Evolutionary conservation across 2,797 vertebrate genomes (phyloP).

Genomic region (Leptoclinus maculatus): DNA sequence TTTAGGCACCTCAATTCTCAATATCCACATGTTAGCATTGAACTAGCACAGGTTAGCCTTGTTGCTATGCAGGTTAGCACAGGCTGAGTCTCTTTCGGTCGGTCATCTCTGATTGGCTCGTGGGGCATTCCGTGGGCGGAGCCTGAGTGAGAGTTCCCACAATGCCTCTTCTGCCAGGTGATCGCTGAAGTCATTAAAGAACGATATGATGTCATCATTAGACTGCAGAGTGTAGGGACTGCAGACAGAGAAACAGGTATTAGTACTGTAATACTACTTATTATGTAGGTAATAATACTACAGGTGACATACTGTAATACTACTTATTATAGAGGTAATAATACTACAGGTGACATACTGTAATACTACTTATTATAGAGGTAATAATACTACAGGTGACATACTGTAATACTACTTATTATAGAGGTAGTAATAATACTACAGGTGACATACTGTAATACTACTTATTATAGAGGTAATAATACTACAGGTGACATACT

Average conservation of each 20-base stretch:
- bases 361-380: background rate
- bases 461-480: background rate
- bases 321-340: background rate
- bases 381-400: no score
- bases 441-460: slow-evolving; percentile 59
- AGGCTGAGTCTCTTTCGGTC: background rate
- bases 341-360: slow-evolving; percentile 56
- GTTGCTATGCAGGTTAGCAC: background rate
- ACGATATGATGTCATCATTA: slow-evolving; percentile 92
- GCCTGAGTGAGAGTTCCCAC: slow-evolving; percentile 96
- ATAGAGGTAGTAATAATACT: background rate
- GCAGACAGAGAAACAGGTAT: slow-evolving; percentile 33
- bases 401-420: background rate
- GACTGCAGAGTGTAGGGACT: slow-evolving; percentile 91
- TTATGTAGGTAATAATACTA: no score
- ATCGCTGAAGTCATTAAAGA: slow-evolving; percentile 97
- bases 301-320: background rate
- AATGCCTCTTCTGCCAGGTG: slow-evolving; percentile 95
- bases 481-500: slow-evolving; percentile 56
- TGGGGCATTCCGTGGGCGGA: slow-evolving; percentile 91
- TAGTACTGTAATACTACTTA: background rate
- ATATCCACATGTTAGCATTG: background rate
- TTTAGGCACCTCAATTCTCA: background rate
- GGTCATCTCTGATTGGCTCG: slow-evolving; percentile 85
- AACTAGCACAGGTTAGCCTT: background rate